These are phyloP conservation scores for Sinodicranocentrus sp. DNA, from an alignment of 2,888 invertebrate genomes.

Conservation along the genomic window DNA sequence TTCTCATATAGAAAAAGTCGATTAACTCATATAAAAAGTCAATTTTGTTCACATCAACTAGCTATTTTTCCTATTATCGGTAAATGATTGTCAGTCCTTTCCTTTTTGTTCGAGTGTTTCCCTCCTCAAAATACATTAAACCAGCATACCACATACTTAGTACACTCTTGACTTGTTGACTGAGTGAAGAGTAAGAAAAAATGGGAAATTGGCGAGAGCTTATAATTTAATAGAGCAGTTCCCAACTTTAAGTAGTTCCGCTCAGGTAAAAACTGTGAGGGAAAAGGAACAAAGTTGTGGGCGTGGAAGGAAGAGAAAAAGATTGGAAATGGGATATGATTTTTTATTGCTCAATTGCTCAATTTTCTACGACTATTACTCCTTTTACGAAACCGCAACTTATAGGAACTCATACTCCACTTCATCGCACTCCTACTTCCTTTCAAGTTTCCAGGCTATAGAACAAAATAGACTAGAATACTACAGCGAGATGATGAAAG, in stretches of 20 bases:
- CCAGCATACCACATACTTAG: background rate
- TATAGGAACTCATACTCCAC: too few species aligned
- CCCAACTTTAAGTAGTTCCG: constrained; percentile 16
- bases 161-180: constrained; percentile 48
- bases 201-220: constrained; percentile 40
- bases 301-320: constrained; percentile 2
- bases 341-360: constrained; percentile 63
- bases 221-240: constrained; percentile 58
- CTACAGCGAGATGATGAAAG: too few species aligned
- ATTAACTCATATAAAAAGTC: background rate
- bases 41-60: constrained; percentile 10
- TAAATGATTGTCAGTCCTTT: constrained; percentile 1
- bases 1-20: too few species aligned
- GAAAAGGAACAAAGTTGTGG: background rate
- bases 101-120: too few species aligned
- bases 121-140: too few species aligned
- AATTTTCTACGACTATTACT: constrained; percentile 45
- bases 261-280: background rate
- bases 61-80: constrained; percentile 9
- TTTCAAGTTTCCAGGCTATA: too few species aligned
- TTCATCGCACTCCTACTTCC: too few species aligned
- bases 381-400: too few species aligned
- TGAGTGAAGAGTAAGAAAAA: constrained; percentile 5
- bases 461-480: too few species aligned
- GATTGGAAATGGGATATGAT: constrained; percentile 51